A percentile compares a stretch with the other conserved stretches of the same genome.
phyloP scores from a whole-genome alignment of 2,888 invertebrate genomes.

The Nomada ferruginata region DNA sequence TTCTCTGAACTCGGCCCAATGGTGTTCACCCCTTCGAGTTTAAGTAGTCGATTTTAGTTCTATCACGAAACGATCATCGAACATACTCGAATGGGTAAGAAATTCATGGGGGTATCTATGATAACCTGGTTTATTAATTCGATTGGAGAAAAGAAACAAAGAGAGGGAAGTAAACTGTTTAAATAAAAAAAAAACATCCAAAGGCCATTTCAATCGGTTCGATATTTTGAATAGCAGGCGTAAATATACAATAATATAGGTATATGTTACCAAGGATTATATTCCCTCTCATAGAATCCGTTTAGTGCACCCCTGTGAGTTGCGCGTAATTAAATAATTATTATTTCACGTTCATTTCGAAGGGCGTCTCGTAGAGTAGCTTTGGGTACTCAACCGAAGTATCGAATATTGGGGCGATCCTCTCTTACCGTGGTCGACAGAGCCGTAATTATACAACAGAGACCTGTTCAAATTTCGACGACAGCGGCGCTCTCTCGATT shows the following conservation, averaged over 20 bases:
- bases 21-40: slow-evolving; percentile 9
- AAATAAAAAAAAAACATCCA: neutral
- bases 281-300: neutral
- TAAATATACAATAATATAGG: neutral
- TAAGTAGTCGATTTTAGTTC: slow-evolving; percentile 9
- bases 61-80: neutral
- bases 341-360: slow-evolving; percentile 33
- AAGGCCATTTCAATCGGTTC: neutral
- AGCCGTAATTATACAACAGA: no score
- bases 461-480: no score
- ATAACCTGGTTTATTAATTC: neutral
- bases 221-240: neutral
- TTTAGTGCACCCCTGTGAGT: neutral
- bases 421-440: no score
- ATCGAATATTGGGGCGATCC: slow-evolving; percentile 8
- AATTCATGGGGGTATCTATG: neutral
- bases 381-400: slow-evolving; percentile 5
- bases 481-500: no score
- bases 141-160: neutral
- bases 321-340: slow-evolving; percentile 36
- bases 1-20: slow-evolving; percentile 24
- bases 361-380: neutral
- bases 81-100: neutral
- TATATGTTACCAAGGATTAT: neutral
- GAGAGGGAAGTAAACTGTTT: no score